Evolutionary conservation across 2,797 vertebrate genomes (phyloP), one percentile per base, ranked within the genome.

Genomic region (Amblyopsis hoosieri): DNA sequence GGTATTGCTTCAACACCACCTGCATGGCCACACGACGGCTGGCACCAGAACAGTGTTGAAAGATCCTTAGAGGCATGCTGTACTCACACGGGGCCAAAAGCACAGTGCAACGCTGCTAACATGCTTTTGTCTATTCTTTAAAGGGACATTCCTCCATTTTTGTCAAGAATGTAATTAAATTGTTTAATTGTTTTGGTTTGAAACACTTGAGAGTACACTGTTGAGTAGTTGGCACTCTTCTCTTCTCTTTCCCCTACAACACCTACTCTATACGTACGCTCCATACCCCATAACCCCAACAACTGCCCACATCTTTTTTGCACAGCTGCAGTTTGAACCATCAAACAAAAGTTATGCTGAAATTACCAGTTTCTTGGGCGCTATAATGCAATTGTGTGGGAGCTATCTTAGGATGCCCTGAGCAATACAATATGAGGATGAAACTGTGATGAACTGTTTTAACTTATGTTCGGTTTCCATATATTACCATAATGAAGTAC

Each of bases 1-100:
- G 79, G 80, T 83, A 74, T 78, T 87, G 84, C 74, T 85, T 88
- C 62, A 48, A 73, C 77, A 85, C 83, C 77, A 78, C 83, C 89
- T 89, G 87, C 83, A 81, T 85, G 70, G 71, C 51, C 60, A 47
- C 74, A 68, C 71, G 77, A 76, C 79, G 75, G 76, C 81, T 81
- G 54, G 57, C 45, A 62, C 12, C 48, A 62, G 48, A 50, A 31
- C 19, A 17, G 51, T 23, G 67, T 64, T 75, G 75, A 81, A 14
- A 13, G 63, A 81, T 84, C 79, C 82, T 80, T 75, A 86, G 82
- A 83, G 23, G 3, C 23, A 29, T 29, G 23, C 3, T 67, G 53
- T 51, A 47, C 54, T 76, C 69, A 69, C 69, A 76, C 62, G 67
- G 80, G 82, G 83, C 85, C 83, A 89, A 55, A 71, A 76, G 80